Conservation (phyloP, 2,113 vertebrate genomes). For the Alexandromys fortis region DNA sequence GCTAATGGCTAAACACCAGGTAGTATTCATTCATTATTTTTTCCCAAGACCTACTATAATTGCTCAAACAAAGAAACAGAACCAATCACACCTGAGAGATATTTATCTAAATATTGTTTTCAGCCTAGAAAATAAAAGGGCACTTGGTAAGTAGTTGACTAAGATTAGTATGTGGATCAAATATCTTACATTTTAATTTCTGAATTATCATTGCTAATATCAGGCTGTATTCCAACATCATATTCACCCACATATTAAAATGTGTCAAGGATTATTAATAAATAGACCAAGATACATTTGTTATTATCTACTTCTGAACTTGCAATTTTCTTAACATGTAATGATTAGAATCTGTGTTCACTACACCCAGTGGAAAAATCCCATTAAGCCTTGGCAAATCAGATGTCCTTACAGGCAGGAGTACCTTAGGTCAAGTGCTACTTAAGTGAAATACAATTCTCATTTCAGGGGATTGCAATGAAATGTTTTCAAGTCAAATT, state of each 20-base stretch:
- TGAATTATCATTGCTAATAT: not conserved
- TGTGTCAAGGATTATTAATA: not conserved
- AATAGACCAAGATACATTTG: not conserved
- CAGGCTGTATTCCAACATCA: not conserved
- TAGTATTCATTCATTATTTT: not conserved
- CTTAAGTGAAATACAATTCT: not conserved
- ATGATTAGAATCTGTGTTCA: not conserved
- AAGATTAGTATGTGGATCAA: not conserved
- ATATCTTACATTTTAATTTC: not conserved
- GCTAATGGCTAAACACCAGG: not conserved
- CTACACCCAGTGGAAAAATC: not conserved
- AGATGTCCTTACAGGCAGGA: not conserved
- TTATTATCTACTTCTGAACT: not conserved
- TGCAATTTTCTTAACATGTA: not conserved
- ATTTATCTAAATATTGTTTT: not conserved
- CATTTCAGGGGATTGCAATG: not conserved
- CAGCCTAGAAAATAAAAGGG: not conserved
- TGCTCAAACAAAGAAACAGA: not conserved
- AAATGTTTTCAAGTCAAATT: not conserved
- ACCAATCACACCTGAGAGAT: not conserved
- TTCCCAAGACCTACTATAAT: not conserved
- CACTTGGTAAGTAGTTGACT: not conserved
- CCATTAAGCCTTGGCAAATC: not conserved
- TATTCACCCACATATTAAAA: not conserved
- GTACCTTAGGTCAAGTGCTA: not conserved